Evolutionary conservation across 1,140 invertebrate species (phyloP), one percentile per base, ranked within the genome.

Genomic region (Sycophaga agraensis): DNA sequence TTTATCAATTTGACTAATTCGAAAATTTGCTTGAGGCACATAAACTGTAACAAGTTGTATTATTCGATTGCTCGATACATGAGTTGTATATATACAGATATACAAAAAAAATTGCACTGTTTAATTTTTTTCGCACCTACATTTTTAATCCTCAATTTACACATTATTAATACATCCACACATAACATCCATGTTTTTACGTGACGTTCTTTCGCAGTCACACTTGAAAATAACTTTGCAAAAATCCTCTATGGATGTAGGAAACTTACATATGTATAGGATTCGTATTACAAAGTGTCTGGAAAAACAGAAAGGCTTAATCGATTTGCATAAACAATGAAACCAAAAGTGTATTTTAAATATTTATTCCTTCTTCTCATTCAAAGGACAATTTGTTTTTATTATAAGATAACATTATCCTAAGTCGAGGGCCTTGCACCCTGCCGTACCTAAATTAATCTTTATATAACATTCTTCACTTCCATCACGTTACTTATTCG

Each of bases 321-420:
- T 2, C 39, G 14, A 40, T 58, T 21, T 22, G 53, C 21, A 46
- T 22, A 42, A 46, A 42, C n/a, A 53, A 51, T 21, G 45, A 60
- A 45, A 55, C 35, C 46, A 48, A 50, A 62, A 45, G 7, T 78
- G 75, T 80, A 80, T 79, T 80, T 80, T 80, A 79, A 81, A 80
- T 81, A 80, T 80, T 81, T 81, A 81, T 80, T 79, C 77, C 76
- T 79, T 80, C 69, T 69, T 70, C 74, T 74, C 71, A 72, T 79
- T 77, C 65, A 78, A 79, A 79, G 78, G 78, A 80, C 71, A 79
- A 79, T 79, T 79, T 81, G 73, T 77, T 79, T 79, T 78, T 75
- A 77, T 78, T 79, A 80, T 80, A 78, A 79, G 76, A 79, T 80
- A 81, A 81, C 78, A 79, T 81, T 81, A 81, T 78, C 73, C 79